phyloP scores from a whole-genome alignment of 2,797 vertebrate genomes.

The Neopelma chrysocephalum region DNA sequence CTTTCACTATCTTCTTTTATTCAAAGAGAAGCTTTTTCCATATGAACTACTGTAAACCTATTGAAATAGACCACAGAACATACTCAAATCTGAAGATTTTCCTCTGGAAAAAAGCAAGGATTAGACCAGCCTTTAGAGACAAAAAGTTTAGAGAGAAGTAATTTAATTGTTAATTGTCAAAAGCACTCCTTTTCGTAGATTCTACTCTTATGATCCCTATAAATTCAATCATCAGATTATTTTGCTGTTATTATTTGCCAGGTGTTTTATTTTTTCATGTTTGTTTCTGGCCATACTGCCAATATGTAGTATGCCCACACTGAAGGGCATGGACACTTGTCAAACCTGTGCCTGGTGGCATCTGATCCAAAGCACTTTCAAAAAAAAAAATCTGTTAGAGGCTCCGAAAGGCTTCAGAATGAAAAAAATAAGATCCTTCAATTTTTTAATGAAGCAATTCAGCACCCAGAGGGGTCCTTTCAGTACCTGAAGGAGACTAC shows the following conservation, averaged over 20 bases:
- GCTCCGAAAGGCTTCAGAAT: neutral
- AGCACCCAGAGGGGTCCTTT: fast-evolving
- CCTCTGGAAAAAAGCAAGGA: neutral
- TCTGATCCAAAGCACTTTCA: neutral
- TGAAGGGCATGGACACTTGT: neutral
- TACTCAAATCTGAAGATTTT: neutral
- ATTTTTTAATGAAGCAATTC: neutral
- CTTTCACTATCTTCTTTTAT: neutral
- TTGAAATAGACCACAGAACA: neutral
- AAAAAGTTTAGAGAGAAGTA: neutral
- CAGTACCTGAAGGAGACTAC: neutral
- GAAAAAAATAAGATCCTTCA: neutral
- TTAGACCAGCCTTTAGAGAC: neutral
- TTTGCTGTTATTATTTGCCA: neutral
- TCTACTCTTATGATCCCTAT: neutral
- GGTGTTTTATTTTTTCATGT: neutral
- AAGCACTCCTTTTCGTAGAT: neutral
- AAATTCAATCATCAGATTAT: neutral
- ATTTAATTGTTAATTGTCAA: neutral
- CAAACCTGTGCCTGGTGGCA: neutral
- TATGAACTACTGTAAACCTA: neutral
- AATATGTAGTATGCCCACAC: neutral
- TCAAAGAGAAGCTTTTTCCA: neutral
- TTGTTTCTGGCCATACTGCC: neutral
- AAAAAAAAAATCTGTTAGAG: neutral